These are phyloP conservation scores for Perdita meconis DNA, from an alignment of 2,888 invertebrate genomes.

Conservation along the genomic window DNA sequence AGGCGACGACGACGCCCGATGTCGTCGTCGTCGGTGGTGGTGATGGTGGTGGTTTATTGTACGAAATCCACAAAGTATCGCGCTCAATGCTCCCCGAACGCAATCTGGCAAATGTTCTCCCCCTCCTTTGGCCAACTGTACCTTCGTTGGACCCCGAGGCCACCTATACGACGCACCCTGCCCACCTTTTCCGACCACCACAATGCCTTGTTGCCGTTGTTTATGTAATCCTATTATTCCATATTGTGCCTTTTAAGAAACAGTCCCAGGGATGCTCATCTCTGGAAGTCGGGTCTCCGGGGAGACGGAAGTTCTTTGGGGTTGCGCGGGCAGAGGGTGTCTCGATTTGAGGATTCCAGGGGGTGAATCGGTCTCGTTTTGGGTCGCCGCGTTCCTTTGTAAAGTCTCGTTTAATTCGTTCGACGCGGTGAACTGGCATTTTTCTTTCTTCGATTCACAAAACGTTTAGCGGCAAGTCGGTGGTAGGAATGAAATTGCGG, in stretches of 20 bases:
- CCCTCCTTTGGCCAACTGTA: slow-evolving; percentile 23
- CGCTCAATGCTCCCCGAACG: slow-evolving; percentile 69
- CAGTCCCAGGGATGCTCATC: slow-evolving; percentile 81
- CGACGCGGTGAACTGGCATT: not conserved
- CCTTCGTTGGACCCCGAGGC: slow-evolving; percentile 16
- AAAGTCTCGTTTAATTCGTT: slow-evolving; percentile 1
- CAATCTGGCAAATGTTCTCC: slow-evolving; percentile 78
- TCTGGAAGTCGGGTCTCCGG: slow-evolving; percentile 22
- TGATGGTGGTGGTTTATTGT: slow-evolving; percentile 75
- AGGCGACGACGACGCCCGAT: slow-evolving; percentile 53
- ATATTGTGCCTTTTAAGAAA: slow-evolving; percentile 80
- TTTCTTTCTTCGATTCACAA: not conserved
- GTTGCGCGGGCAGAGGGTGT: not conserved
- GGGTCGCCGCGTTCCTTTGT: not conserved
- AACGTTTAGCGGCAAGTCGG: not conserved
- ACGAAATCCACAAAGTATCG: slow-evolving; percentile 81
- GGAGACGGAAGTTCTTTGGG: not conserved
- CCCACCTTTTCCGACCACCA: slow-evolving; percentile 61
- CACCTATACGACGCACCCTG: slow-evolving; percentile 24
- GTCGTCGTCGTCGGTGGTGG: slow-evolving; percentile 46
- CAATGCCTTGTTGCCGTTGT: slow-evolving; percentile 84
- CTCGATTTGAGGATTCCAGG: not conserved
- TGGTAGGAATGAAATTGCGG: not conserved
- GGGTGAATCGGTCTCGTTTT: slow-evolving; percentile 8
- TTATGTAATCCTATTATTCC: slow-evolving; percentile 84